Evolutionary conservation across 2,888 invertebrate genomes (phyloP).

Genomic region (Polydrusus tereticollis): DNA sequence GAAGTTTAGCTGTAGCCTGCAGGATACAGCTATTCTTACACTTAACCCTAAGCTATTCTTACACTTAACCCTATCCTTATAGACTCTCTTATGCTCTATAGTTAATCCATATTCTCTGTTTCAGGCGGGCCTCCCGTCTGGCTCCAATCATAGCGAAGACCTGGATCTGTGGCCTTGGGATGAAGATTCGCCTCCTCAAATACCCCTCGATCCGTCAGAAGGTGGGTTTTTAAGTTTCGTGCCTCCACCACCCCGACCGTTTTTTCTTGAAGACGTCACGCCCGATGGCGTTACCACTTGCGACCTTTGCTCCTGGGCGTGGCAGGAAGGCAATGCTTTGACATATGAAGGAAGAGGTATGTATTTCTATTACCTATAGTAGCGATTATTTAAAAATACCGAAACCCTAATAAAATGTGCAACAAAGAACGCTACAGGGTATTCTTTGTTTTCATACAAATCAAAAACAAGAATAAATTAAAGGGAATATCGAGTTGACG

Average conservation of each 20-base stretch:
- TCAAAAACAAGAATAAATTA: too few relatives aligned
- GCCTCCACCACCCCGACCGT: slow-evolving; percentile 75
- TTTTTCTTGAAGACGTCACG: slow-evolving; percentile 75
- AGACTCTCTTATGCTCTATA: too few relatives aligned
- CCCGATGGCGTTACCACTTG: slow-evolving; percentile 80
- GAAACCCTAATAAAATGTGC: too few relatives aligned
- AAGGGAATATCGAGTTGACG: too few relatives aligned
- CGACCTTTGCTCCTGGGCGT: slow-evolving; percentile 82
- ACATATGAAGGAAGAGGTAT: slow-evolving; percentile 72
- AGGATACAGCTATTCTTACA: too few relatives aligned
- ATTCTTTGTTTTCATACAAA: too few relatives aligned
- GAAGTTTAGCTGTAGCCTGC: too few relatives aligned
- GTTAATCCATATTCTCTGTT: slow-evolving; percentile 10
- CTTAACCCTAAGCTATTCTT: too few relatives aligned
- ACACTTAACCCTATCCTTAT: too few relatives aligned
- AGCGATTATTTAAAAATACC: too few relatives aligned
- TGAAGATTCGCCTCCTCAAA: slow-evolving; percentile 46
- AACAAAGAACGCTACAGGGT: too few relatives aligned
- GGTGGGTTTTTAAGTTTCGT: slow-evolving; percentile 61
- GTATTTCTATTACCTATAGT: too few relatives aligned
- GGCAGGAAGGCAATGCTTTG: slow-evolving; percentile 69
- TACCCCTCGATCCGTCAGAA: slow-evolving; percentile 62
- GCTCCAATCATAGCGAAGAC: slow-evolving; percentile 33
- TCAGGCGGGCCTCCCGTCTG: slow-evolving; percentile 28
- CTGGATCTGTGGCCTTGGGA: slow-evolving; percentile 36